These are phyloP conservation scores for Bungarus multicinctus DNA, from an alignment of 2,113 vertebrate species.

Conservation along the genomic window DNA sequence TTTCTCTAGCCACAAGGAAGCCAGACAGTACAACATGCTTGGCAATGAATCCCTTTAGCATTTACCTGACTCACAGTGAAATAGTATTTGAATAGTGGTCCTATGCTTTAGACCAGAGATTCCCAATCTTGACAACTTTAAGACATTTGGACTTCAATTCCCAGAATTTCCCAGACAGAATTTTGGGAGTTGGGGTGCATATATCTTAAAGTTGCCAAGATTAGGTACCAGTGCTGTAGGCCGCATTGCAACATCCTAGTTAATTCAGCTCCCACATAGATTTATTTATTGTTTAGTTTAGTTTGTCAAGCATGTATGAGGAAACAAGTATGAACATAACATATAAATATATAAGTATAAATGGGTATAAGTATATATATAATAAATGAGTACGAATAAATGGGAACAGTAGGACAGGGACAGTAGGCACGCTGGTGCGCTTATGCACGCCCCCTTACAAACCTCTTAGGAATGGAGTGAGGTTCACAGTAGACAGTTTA, in stretches of 20 bases:
- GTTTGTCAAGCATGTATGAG: too few relatives aligned
- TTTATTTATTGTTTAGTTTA: too few relatives aligned
- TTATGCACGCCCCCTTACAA: too few relatives aligned
- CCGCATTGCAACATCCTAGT: background rate
- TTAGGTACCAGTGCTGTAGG: background rate
- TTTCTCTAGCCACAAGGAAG: background rate
- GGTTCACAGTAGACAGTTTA: too few relatives aligned
- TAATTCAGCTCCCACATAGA: background rate
- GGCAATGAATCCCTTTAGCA: background rate
- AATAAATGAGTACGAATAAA: too few relatives aligned
- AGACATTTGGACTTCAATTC: background rate
- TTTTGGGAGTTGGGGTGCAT: background rate
- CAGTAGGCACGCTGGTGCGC: too few relatives aligned
- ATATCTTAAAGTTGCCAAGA: background rate
- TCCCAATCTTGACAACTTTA: background rate
- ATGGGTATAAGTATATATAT: too few relatives aligned
- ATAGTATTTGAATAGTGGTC: background rate
- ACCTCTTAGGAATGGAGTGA: too few relatives aligned
- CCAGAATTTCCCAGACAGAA: background rate
- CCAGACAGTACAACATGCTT: fast-evolving
- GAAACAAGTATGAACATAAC: too few relatives aligned
- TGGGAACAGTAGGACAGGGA: too few relatives aligned
- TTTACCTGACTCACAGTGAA: background rate
- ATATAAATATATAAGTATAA: too few relatives aligned
- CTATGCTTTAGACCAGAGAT: background rate